Evolutionary conservation across 1,140 invertebrate species (phyloP).

Genomic region (Bombus difficillimus): DNA sequence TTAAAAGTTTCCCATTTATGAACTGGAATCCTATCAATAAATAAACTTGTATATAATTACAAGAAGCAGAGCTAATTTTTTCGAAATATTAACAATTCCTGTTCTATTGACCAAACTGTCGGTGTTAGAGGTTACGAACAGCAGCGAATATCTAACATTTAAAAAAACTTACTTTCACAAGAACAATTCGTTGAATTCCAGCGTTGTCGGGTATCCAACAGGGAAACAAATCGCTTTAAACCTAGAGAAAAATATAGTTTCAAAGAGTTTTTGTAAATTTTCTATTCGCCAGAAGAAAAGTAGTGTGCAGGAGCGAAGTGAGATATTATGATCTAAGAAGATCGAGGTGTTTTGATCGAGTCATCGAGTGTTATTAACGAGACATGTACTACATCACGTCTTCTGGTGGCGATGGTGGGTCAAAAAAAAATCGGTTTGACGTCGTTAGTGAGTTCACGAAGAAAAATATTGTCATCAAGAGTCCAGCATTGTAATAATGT

Average conservation of each 20-base stretch:
- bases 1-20: no score
- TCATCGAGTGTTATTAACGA: constrained; percentile 55
- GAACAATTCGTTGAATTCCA: constrained; percentile 1
- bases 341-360: constrained; percentile 10
- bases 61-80: not conserved
- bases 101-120: not conserved
- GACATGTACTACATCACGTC: constrained; percentile 39
- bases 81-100: not conserved
- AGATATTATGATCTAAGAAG: not conserved
- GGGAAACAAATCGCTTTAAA: constrained; percentile 1
- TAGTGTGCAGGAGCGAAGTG: not conserved
- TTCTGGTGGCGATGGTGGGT: not conserved
- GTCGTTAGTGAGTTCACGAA: not conserved
- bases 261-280: constrained; percentile 20
- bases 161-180: not conserved
- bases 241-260: not conserved
- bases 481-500: constrained; percentile 49
- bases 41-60: no score
- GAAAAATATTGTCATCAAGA: constrained; percentile 60
- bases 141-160: not conserved
- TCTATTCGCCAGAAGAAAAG: not conserved
- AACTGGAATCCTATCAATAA: no score
- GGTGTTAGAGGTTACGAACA: not conserved
- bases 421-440: not conserved
- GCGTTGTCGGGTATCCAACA: no score